phyloP scores from a whole-genome alignment of 2,797 vertebrate genomes.

The Rallus crepitans region DNA sequence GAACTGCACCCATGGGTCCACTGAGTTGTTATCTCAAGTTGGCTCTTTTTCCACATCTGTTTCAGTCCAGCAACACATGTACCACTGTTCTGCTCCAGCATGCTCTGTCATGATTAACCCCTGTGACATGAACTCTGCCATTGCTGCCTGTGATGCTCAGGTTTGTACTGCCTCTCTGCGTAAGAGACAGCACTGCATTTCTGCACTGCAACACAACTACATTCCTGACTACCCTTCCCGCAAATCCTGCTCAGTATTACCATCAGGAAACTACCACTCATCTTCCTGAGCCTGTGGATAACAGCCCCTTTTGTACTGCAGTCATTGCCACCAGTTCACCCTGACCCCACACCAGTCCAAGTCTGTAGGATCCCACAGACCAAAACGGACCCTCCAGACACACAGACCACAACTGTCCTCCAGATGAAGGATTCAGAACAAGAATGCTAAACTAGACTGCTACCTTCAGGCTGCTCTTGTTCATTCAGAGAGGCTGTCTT shows the following conservation, averaged over 20 bases:
- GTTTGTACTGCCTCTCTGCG: background rate
- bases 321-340: background rate
- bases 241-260: background rate
- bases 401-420: accelerated
- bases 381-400: background rate
- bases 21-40: background rate
- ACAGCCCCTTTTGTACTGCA: background rate
- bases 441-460: background rate
- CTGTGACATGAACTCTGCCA: background rate
- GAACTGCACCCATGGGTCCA: background rate
- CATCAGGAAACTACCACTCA: background rate
- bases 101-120: background rate
- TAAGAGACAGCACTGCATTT: background rate
- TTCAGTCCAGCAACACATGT: background rate
- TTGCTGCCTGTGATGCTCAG: background rate
- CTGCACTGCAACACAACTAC: background rate
- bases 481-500: background rate
- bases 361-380: background rate
- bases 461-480: background rate
- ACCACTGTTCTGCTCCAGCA: background rate
- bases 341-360: background rate
- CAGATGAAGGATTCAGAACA: background rate
- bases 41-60: background rate
- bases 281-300: background rate
- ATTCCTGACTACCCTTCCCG: background rate